Evolutionary conservation across 1,140 invertebrate genomes (phyloP).

Genomic region (Dendrolimus punctatus): DNA sequence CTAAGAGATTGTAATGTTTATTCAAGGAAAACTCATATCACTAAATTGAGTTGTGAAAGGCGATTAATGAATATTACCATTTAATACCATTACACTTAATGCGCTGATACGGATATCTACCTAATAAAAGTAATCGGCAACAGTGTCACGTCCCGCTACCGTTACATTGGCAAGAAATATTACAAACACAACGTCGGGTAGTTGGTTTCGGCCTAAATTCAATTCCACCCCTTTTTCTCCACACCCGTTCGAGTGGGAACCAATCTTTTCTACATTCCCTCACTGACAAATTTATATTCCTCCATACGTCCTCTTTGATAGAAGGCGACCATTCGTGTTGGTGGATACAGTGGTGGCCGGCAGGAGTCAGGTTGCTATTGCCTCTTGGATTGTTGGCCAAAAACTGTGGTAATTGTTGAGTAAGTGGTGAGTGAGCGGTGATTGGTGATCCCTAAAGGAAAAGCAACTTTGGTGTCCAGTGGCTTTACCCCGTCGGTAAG

Average conservation of each 20-base stretch:
- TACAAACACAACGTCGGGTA: constrained; percentile 39
- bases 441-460: constrained; percentile 41
- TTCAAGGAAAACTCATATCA: too few relatives aligned
- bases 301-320: constrained; percentile 47
- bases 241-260: constrained; percentile 44
- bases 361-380: too few relatives aligned
- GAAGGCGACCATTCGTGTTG: too few relatives aligned
- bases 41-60: too few relatives aligned
- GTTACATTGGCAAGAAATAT: constrained; percentile 42
- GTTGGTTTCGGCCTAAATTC: constrained; percentile 57
- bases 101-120: constrained; percentile 7
- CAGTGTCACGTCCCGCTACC: constrained; percentile 30
- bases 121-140: constrained; percentile 30
- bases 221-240: constrained; percentile 53
- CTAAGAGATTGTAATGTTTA: too few relatives aligned
- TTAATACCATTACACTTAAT: not conserved
- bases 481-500: constrained; percentile 41
- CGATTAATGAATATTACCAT: not conserved
- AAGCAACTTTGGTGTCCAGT: constrained; percentile 39
- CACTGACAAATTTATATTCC: constrained; percentile 63
- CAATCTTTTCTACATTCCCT: constrained; percentile 67
- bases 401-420: constrained; percentile 46
- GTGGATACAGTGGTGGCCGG: too few relatives aligned
- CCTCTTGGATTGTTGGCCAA: too few relatives aligned
- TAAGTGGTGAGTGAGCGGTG: constrained; percentile 14